A percentile compares a stretch with the other conserved stretches of the same genome.
These are phyloP conservation scores for Brassicogethes aeneus DNA, from an alignment of 2,888 invertebrate genomes.

Conservation along the genomic window DNA sequence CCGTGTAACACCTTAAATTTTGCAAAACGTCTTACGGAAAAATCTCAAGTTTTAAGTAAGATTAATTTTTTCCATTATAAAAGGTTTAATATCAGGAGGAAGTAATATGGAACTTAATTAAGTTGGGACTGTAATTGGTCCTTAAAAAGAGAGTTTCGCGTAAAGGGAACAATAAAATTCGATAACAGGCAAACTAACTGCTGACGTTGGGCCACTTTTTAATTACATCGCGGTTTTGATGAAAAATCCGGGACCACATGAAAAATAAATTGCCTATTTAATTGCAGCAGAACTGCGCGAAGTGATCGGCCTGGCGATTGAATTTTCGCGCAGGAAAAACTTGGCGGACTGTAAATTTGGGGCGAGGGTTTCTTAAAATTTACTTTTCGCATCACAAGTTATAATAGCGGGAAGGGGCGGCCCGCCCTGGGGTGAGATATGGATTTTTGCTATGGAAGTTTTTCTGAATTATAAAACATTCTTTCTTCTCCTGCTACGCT, in stretches of 20 bases:
- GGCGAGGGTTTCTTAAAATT: constrained; percentile 40
- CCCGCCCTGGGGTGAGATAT: constrained; percentile 37
- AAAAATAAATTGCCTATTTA: constrained; percentile 43
- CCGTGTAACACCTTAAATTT: too few relatives aligned
- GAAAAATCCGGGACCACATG: constrained; percentile 39
- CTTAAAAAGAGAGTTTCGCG: too few relatives aligned
- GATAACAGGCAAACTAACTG: constrained; percentile 23
- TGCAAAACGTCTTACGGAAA: too few relatives aligned
- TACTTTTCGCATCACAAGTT: constrained; percentile 44
- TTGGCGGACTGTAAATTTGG: constrained; percentile 34
- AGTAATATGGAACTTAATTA: too few relatives aligned
- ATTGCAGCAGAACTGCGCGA: constrained; percentile 27
- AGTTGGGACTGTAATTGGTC: too few relatives aligned
- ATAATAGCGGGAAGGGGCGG: constrained; percentile 33
- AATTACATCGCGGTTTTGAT: constrained; percentile 38
- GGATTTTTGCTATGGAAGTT: constrained; percentile 42
- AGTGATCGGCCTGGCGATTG: constrained; percentile 15
- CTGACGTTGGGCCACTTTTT: constrained; percentile 29
- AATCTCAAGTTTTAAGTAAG: too few relatives aligned
- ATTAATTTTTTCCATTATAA: too few relatives aligned
- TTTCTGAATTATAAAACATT: constrained; percentile 42
- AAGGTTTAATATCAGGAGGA: too few relatives aligned
- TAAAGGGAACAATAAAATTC: constrained; percentile 20
- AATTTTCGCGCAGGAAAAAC: constrained; percentile 19
- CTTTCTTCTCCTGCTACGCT: constrained; percentile 7